Evolutionary conservation across 1,140 invertebrate species (phyloP), one percentile per base, ranked within the genome.

Genomic region (Araneus ventricosus): DNA sequence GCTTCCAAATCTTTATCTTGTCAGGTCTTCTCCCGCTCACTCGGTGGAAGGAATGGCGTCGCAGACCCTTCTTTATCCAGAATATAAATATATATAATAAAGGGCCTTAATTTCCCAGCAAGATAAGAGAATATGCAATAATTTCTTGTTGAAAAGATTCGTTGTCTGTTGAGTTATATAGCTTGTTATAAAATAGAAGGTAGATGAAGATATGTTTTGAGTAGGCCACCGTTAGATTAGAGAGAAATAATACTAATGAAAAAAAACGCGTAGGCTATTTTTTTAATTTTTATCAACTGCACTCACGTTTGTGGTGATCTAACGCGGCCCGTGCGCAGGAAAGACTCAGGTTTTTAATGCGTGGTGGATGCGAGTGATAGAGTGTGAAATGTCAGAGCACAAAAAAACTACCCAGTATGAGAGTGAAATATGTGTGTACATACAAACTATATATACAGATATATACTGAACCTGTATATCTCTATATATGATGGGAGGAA

Each of bases 221-320:
- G 79, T 92, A 92, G 90, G 75, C n/a, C 63, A 70, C 90, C 61
- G 82, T 63, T 87, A 93, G 91, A 24, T 80, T 70, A 85, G 85
- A 86, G 90, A 86, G 52, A 91, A 88, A 63, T 24, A 63, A 20
- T 63, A 63, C 17, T 24, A 63, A 63, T n/a, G 30, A 75, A 75
- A 75, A 75, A 75, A 75, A 75, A 90, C 20, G 85, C 85, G 85
- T 93, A 93, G 91, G 91, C 85, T 93, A 93, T 93, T 93, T 93
- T 93, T 93, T 93, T 93, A 93, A 87, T 93, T 93, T 59, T 86
- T 93, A 93, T 70, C 52, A 30, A 93, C 84, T 59, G 91, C 85
- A 93, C 91, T 93, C 91, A 52, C 79, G 85, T 86, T 88, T 59
- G 8, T 52, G 80, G 79, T 84, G 88, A 90, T 90, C 70, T 80